Evolutionary conservation across 2,888 invertebrate species (phyloP).

Genomic region (Oligia fasciuncula): DNA sequence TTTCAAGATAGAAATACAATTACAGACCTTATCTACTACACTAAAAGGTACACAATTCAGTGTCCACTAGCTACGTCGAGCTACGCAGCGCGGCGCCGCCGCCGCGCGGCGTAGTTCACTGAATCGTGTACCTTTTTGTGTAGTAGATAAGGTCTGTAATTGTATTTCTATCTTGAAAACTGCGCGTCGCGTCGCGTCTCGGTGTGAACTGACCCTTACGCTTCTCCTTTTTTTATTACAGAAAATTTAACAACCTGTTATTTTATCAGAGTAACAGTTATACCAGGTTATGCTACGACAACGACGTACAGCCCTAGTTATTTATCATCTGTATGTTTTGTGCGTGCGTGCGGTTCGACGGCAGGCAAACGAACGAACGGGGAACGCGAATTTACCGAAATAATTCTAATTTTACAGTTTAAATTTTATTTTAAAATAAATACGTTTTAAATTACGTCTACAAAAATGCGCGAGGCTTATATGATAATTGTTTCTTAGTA

Average conservation of each 20-base stretch:
- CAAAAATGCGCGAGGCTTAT: slow-evolving; percentile 63
- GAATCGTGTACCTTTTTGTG: too few species aligned
- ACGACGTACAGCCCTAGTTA: slow-evolving; percentile 42
- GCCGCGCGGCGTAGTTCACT: too few species aligned
- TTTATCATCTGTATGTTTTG: slow-evolving; percentile 58
- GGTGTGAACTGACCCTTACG: too few species aligned
- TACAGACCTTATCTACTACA: too few species aligned
- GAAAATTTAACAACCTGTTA: neutral
- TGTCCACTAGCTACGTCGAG: too few species aligned
- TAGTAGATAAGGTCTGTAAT: too few species aligned
- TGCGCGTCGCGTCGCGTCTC: too few species aligned
- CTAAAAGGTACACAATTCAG: too few species aligned
- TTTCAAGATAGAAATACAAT: too few species aligned
- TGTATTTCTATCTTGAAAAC: too few species aligned
- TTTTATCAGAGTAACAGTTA: slow-evolving; percentile 13
- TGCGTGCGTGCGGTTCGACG: slow-evolving; percentile 56
- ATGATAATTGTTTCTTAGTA: slow-evolving; percentile 58
- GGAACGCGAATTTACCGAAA: slow-evolving; percentile 54
- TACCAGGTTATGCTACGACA: neutral
- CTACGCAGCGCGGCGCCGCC: too few species aligned
- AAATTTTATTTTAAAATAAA: slow-evolving; percentile 40
- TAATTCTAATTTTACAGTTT: slow-evolving; percentile 40
- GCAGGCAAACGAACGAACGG: slow-evolving; percentile 61
- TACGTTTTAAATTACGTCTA: slow-evolving; percentile 30
- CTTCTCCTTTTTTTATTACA: too few species aligned